Evolutionary conservation across 2,797 vertebrate genomes (phyloP).

Genomic region (Silurus aristotelis): DNA sequence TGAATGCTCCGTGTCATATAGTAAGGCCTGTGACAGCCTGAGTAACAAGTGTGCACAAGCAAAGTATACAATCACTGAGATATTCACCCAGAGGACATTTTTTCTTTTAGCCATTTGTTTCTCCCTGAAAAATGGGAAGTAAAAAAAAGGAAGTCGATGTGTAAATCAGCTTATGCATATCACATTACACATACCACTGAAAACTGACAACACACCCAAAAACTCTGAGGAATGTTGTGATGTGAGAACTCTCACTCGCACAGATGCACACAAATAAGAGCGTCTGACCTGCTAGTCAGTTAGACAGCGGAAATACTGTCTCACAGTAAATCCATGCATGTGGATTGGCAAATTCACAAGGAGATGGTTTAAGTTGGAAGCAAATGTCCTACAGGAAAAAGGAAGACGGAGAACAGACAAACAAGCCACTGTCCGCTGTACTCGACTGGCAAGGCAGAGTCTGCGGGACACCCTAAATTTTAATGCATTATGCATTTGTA

Average conservation of each 20-base stretch:
- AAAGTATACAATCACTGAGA: not conserved
- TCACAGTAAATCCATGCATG: not conserved
- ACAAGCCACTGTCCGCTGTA: not conserved
- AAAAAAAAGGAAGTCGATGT: not conserved
- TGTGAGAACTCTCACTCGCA: not conserved
- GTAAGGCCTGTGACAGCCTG: not conserved
- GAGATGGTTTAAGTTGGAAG: conserved; percentile 2
- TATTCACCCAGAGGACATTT: not conserved
- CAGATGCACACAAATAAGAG: not conserved
- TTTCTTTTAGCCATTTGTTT: not conserved
- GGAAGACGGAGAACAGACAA: conserved; percentile 16
- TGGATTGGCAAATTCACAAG: not conserved
- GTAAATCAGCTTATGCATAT: not conserved
- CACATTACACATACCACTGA: not conserved
- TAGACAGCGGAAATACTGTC: conserved; percentile 8
- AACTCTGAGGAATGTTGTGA: not conserved
- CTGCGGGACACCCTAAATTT: not conserved
- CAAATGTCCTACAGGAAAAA: conserved; percentile 12
- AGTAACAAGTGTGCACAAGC: not conserved
- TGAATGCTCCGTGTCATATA: not conserved
- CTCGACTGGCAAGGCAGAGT: not conserved
- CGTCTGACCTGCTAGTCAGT: not conserved
- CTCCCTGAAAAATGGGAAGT: not conserved
- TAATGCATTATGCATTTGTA: no score
- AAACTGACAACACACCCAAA: not conserved